Conservation (phyloP, 2,797 vertebrate species). For the Gambelia wislizenii region DNA sequence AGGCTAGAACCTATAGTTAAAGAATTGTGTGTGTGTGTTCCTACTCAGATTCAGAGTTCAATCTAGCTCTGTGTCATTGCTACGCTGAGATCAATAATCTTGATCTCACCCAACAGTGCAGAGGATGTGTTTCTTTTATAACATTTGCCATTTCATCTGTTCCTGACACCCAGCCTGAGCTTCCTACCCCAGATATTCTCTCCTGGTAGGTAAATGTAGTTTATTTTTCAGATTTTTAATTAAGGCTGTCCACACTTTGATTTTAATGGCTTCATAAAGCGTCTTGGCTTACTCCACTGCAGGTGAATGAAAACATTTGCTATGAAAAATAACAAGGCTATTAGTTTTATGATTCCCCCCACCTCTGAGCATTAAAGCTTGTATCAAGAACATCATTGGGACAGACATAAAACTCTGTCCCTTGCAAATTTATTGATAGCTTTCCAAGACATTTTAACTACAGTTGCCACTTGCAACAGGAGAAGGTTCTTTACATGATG, state of each 20-base stretch:
- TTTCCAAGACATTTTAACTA: slow-evolving; percentile 56
- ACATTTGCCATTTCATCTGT: background rate
- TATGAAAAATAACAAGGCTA: slow-evolving; percentile 69
- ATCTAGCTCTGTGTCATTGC: too few relatives aligned
- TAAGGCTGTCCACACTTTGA: slow-evolving; percentile 60
- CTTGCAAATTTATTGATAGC: slow-evolving; percentile 51
- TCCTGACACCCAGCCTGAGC: rapidly evolving
- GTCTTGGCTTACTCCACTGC: slow-evolving; percentile 58
- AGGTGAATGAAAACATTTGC: slow-evolving; percentile 77
- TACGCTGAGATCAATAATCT: too few relatives aligned
- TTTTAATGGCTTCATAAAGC: slow-evolving; percentile 69
- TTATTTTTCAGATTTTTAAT: slow-evolving; percentile 66
- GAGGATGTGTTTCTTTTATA: background rate
- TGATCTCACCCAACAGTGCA: too few relatives aligned
- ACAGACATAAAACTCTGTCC: slow-evolving; percentile 66
- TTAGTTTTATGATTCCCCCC: slow-evolving; percentile 71
- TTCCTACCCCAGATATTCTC: background rate
- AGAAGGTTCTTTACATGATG: slow-evolving; percentile 29
- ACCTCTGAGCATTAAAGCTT: slow-evolving; percentile 56
- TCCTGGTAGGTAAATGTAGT: slow-evolving; percentile 23
- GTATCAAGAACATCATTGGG: slow-evolving; percentile 60
- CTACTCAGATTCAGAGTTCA: too few relatives aligned
- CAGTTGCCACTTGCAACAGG: slow-evolving; percentile 45
- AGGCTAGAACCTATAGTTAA: too few relatives aligned
- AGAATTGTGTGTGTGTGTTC: too few relatives aligned